Evolutionary conservation across 1,140 invertebrate genomes (phyloP).

Genomic region (Drosophila truncata): DNA sequence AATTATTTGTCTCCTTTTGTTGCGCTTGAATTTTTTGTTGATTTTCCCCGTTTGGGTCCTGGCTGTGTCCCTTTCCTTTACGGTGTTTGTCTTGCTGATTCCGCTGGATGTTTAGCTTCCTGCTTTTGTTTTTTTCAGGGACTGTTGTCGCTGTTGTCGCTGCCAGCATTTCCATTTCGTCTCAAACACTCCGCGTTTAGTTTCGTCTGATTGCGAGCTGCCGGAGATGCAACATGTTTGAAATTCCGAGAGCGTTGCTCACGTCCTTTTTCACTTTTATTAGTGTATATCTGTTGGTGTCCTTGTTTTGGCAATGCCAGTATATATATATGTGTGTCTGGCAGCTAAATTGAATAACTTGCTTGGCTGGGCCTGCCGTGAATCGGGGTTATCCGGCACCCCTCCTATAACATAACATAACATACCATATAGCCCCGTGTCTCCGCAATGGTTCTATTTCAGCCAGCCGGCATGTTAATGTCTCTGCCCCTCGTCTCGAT

Average conservation of each 20-base stretch:
- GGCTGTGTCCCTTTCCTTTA: constrained; percentile 2
- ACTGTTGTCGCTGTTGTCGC: constrained; percentile 47
- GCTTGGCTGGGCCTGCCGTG: constrained; percentile 51
- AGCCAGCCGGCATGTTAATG: constrained; percentile 51
- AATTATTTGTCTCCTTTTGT: constrained; percentile 72
- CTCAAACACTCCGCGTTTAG: constrained; percentile 38
- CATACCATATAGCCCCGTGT: constrained; percentile 16
- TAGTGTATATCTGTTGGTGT: constrained; percentile 47
- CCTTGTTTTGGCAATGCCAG: constrained; percentile 22
- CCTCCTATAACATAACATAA: constrained; percentile 5
- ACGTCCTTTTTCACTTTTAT: constrained; percentile 80
- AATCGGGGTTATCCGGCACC: constrained; percentile 23
- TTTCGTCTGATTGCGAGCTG: constrained; percentile 65
- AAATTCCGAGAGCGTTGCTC: constrained; percentile 73
- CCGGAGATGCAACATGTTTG: constrained; percentile 69
- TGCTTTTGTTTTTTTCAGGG: constrained; percentile 22
- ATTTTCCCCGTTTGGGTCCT: constrained; percentile 16
- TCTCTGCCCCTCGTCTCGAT: constrained; percentile 58
- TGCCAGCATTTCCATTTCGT: constrained; percentile 68
- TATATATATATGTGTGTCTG: constrained; percentile 35
- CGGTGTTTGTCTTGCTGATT: constrained; percentile 73
- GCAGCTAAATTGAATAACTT: constrained; percentile 73
- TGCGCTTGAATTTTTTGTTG: constrained; percentile 13
- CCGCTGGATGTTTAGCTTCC: constrained; percentile 47
- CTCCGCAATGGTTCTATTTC: constrained; percentile 47